These are phyloP conservation scores for Danio kyathit DNA, from an alignment of 2,797 vertebrate species.

Conservation along the genomic window DNA sequence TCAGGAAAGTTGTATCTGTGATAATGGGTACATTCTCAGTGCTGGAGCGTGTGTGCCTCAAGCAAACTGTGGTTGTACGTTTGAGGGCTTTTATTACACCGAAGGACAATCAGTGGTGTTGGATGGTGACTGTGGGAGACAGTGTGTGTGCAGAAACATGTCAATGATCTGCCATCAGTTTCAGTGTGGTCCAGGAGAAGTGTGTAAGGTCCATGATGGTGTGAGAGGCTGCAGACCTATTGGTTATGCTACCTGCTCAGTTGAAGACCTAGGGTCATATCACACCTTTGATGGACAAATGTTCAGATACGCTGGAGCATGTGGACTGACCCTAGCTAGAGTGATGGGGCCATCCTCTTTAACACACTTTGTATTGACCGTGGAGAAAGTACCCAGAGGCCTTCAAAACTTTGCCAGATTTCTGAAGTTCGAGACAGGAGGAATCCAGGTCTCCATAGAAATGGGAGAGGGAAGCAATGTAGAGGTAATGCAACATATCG, in stretches of 20 bases:
- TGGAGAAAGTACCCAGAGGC: slow-evolving; percentile 68
- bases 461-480: slow-evolving; percentile 60
- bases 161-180: slow-evolving; percentile 61
- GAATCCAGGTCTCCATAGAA: slow-evolving; percentile 62
- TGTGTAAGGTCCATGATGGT: slow-evolving; percentile 61
- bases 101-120: slow-evolving; percentile 68
- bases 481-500: slow-evolving; percentile 59
- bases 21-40: slow-evolving; percentile 73
- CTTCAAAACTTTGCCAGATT: slow-evolving; percentile 59
- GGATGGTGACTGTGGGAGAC: slow-evolving; percentile 64
- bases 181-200: slow-evolving; percentile 54
- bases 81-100: slow-evolving; percentile 70
- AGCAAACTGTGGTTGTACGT: slow-evolving; percentile 73
- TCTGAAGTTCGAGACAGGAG: slow-evolving; percentile 68
- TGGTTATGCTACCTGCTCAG: slow-evolving; percentile 66
- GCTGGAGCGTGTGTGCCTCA: slow-evolving; percentile 67
- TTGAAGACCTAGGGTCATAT: slow-evolving; percentile 68
- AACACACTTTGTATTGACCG: slow-evolving; percentile 62
- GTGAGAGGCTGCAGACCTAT: slow-evolving; percentile 69
- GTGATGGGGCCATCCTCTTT: slow-evolving; percentile 61
- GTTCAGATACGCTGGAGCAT: slow-evolving; percentile 74
- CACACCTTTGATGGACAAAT: slow-evolving; percentile 72
- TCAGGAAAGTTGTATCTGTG: slow-evolving; percentile 73
- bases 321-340: slow-evolving; percentile 67
- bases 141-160: slow-evolving; percentile 64